Conservation (phyloP, 2,113 vertebrate genomes). For the Oryzias javanicus region DNA sequence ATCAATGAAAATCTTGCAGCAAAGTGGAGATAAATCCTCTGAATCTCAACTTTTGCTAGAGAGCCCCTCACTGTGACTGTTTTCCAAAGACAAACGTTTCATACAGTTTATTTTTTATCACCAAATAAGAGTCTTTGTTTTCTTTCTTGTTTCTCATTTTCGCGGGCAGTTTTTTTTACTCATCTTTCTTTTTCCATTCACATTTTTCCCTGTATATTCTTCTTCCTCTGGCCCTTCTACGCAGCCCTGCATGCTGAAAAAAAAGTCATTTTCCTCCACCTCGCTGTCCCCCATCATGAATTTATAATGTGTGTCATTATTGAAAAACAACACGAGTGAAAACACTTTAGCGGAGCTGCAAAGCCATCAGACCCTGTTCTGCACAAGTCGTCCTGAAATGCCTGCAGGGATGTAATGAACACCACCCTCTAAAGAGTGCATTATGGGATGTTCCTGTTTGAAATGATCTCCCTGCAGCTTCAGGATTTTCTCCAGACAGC, state of each 20-base stretch:
- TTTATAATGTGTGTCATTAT: slow-evolving; percentile 50
- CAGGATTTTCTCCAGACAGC: neutral
- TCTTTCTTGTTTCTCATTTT: too few species aligned
- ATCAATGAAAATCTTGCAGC: too few species aligned
- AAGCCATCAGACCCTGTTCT: slow-evolving; percentile 16
- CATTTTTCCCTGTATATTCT: neutral
- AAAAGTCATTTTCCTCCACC: slow-evolving; percentile 11
- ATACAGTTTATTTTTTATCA: too few species aligned
- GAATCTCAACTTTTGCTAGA: slow-evolving; percentile 7
- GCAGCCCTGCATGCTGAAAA: slow-evolving; percentile 2
- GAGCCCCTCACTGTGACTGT: neutral
- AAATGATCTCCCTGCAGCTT: slow-evolving; percentile 21
- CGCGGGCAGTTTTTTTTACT: too few species aligned
- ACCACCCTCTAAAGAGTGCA: slow-evolving; percentile 13
- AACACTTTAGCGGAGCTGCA: slow-evolving; percentile 4
- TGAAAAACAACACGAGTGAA: slow-evolving; percentile 30
- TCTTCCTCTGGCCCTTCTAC: neutral
- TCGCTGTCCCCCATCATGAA: slow-evolving; percentile 25
- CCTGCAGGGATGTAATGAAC: slow-evolving; percentile 10
- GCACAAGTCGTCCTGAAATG: slow-evolving; percentile 4
- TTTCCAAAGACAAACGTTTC: too few species aligned
- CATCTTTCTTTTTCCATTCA: too few species aligned
- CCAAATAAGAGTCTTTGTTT: too few species aligned
- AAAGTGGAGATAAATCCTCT: slow-evolving; percentile 4
- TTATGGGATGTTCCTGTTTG: slow-evolving; percentile 36